These are phyloP conservation scores for Amia ocellicauda DNA, from an alignment of 2,113 vertebrate genomes.

Conservation along the genomic window DNA sequence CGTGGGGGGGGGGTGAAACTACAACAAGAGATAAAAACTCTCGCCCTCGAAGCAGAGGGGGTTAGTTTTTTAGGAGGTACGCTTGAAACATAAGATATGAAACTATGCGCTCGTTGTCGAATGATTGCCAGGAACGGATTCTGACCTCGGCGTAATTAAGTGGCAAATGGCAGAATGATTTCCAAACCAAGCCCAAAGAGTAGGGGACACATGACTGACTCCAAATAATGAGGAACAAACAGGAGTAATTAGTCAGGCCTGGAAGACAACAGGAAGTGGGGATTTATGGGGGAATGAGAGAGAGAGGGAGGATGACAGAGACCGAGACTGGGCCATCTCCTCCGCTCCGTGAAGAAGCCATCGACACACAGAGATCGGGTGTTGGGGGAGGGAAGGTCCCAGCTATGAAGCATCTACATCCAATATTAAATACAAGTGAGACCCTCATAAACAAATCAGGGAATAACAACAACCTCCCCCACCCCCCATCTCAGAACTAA, in stretches of 20 bases:
- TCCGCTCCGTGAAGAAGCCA: slow-evolving; percentile 46
- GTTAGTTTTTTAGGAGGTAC: no score
- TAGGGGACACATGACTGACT: slow-evolving; percentile 72
- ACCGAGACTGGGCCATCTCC: slow-evolving; percentile 49
- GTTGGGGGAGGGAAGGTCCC: slow-evolving; percentile 10
- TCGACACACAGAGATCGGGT: slow-evolving; percentile 32
- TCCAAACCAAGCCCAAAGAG: slow-evolving; percentile 62
- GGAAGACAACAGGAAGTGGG: slow-evolving; percentile 63
- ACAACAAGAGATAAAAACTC: no score
- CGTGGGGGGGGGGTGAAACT: no score
- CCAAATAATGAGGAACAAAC: slow-evolving; percentile 73
- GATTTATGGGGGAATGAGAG: slow-evolving; percentile 53
- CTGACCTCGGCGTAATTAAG: slow-evolving; percentile 72
- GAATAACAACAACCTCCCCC: slow-evolving; percentile 43
- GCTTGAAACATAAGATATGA: no score
- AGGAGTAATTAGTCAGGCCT: slow-evolving; percentile 74
- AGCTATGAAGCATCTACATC: slow-evolving; percentile 42
- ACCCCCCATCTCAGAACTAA: slow-evolving; percentile 29
- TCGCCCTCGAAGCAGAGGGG: no score
- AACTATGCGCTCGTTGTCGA: no score
- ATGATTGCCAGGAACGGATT: slow-evolving; percentile 52
- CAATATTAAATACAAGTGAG: slow-evolving; percentile 46
- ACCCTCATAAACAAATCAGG: slow-evolving; percentile 57
- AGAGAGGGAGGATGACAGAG: slow-evolving; percentile 46
- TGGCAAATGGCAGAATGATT: slow-evolving; percentile 71